A percentile compares a stretch with the other conserved stretches of the same genome.
Evolutionary conservation across 2,113 vertebrate genomes (phyloP).

Genomic region (Tragelaphus scriptus): DNA sequence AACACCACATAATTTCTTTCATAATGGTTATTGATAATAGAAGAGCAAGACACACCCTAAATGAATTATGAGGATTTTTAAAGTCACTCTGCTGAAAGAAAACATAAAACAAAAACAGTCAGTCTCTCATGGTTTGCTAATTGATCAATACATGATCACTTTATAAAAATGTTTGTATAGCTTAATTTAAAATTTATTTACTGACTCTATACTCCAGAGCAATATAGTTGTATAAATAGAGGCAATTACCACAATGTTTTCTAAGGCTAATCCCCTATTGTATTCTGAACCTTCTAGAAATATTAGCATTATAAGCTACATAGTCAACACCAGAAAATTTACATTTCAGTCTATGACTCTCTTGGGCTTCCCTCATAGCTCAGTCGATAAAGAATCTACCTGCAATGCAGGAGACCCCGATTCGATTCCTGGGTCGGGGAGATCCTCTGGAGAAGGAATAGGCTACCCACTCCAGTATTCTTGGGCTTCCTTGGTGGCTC

Average conservation of each 20-base stretch:
- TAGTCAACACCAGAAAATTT: conserved; percentile 23
- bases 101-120: neutral
- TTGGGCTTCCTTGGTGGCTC: neutral
- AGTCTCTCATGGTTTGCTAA: neutral
- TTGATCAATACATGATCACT: neutral
- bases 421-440: neutral
- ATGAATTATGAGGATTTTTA: neutral
- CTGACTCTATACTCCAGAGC: neutral
- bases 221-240: neutral
- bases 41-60: neutral
- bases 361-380: neutral
- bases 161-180: conserved; percentile 6
- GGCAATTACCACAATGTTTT: neutral
- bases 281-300: neutral
- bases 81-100: neutral
- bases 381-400: neutral
- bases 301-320: neutral
- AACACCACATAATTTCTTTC: neutral
- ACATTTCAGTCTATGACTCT: neutral
- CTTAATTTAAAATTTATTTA: conserved; percentile 15
- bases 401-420: neutral
- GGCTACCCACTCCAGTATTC: neutral
- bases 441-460: neutral
- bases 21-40: neutral
- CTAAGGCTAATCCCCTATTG: neutral